Percentiles rank a stretch among this genome's conserved stretches.
phyloP scores from a whole-genome alignment of 1,140 invertebrate species.

The Uloborus diversus region DNA sequence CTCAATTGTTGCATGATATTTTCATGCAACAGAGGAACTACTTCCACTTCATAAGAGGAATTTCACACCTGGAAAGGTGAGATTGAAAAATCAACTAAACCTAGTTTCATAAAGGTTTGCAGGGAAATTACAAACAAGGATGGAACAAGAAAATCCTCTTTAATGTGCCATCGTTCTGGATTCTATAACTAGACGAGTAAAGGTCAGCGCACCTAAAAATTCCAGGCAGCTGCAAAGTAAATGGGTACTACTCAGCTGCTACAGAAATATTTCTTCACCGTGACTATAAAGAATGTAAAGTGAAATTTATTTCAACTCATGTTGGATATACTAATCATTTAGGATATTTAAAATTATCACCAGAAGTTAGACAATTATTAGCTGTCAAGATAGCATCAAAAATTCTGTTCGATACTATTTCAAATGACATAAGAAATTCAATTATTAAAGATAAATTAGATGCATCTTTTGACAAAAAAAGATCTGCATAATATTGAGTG shows the following conservation, averaged over 20 bases:
- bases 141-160: no score
- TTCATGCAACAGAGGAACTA: no score
- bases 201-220: background rate
- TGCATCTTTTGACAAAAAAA: background rate
- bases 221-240: background rate
- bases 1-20: no score
- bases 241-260: background rate
- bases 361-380: background rate
- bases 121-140: no score
- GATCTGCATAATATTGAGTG: constrained; percentile 1
- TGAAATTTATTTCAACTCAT: background rate
- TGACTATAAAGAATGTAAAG: no score
- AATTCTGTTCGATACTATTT: background rate
- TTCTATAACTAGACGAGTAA: background rate
- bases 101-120: no score
- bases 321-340: background rate
- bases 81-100: no score
- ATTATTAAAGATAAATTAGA: background rate
- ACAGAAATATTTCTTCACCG: no score
- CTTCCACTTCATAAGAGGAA: no score
- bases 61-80: no score
- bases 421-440: background rate
- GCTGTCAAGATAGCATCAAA: background rate
- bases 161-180: no score
- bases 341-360: background rate